These are phyloP conservation scores for Danio choprae DNA, from an alignment of 2,797 vertebrate genomes.

Conservation along the genomic window DNA sequence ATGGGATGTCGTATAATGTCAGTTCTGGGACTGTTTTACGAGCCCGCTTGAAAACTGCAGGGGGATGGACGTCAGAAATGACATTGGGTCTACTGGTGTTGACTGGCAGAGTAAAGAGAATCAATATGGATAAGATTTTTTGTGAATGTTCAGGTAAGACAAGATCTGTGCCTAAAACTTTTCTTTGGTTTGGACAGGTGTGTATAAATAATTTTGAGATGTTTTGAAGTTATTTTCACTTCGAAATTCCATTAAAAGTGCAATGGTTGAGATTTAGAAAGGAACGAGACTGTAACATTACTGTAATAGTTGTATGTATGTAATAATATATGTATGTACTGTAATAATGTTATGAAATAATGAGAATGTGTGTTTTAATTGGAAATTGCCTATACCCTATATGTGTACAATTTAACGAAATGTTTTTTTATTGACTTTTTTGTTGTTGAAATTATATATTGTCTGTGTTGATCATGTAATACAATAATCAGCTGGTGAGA, in stretches of 20 bases:
- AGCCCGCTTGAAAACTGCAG: conserved; percentile 5
- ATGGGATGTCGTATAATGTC: conserved; percentile 35
- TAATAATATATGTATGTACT: no score
- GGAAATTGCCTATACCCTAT: no score
- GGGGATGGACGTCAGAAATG: conserved; percentile 8
- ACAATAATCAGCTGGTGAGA: no score
- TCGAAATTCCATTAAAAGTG: neutral
- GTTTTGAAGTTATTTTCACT: neutral
- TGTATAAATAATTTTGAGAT: neutral
- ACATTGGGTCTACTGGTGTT: conserved; percentile 2
- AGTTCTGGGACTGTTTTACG: conserved; percentile 22
- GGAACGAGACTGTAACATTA: neutral
- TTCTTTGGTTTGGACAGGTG: conserved; percentile 2
- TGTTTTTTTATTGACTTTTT: no score
- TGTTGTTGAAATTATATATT: no score
- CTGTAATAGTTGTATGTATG: no score
- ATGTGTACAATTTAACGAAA: no score
- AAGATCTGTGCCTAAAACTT: neutral
- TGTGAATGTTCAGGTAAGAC: neutral
- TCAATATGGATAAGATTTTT: neutral
- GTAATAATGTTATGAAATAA: neutral
- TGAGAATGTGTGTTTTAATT: neutral
- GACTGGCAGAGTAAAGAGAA: conserved; percentile 9
- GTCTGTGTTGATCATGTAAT: no score
- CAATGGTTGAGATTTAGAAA: neutral